These are phyloP conservation scores for Ciona savignyi DNA, from an alignment of 23 tunicate species.

Conservation along the genomic window DNA sequence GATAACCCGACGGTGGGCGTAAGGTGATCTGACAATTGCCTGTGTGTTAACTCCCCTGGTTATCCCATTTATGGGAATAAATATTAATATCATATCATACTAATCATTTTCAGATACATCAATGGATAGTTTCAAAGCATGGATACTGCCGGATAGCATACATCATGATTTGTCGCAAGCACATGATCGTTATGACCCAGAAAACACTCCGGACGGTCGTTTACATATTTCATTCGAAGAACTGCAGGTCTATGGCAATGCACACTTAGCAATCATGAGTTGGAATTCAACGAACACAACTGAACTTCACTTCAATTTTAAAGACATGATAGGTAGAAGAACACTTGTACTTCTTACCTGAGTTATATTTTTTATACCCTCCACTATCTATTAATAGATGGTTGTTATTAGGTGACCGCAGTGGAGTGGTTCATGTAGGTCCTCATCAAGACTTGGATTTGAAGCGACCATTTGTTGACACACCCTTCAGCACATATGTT, in stretches of 20 bases:
- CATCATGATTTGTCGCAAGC: conserved; percentile 3
- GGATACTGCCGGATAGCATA: conserved; percentile 13
- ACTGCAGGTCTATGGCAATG: conserved; percentile 15
- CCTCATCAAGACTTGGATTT: conserved; percentile 15
- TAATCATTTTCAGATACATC: conserved; percentile 16
- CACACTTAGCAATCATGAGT: conserved; percentile 22
- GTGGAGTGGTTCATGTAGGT: conserved; percentile 17
- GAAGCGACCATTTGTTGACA: conserved; percentile 11
- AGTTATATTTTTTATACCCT: no score
- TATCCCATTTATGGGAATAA: no score
- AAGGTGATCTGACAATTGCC: no score
- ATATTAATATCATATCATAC: no score
- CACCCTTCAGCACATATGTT: conserved; percentile 24
- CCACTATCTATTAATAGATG: no score
- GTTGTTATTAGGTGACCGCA: conserved; percentile 14
- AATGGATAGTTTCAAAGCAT: conserved; percentile 23
- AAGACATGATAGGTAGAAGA: conserved; percentile 12
- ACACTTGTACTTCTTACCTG: neutral
- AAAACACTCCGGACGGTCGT: conserved; percentile 1
- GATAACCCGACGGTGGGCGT: no score
- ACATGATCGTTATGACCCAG: conserved; percentile 15
- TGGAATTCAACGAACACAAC: neutral
- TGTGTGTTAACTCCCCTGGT: no score
- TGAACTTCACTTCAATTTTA: conserved; percentile 15
- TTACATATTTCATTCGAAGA: conserved; percentile 10